phyloP scores from a whole-genome alignment of 2,888 invertebrate genomes.

The Bursaphelenchus okinawaensis region DNA sequence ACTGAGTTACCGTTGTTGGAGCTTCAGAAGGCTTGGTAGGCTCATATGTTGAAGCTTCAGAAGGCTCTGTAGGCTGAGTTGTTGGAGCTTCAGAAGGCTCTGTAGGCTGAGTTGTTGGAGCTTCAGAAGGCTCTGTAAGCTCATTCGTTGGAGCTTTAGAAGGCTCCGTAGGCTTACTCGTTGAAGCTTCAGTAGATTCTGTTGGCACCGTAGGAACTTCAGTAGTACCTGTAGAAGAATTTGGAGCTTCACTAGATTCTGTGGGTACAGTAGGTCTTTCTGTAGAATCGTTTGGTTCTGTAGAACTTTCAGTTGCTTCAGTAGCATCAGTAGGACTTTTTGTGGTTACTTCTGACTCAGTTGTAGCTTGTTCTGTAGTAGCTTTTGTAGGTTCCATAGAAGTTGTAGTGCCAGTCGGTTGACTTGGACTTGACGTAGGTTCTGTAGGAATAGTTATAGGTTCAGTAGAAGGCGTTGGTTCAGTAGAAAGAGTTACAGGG shows the following conservation, averaged over 20 bases:
- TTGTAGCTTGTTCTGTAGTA: background rate
- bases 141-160: background rate
- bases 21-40: background rate
- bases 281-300: no score
- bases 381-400: background rate
- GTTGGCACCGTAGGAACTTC: background rate
- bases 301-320: background rate
- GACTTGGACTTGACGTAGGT: no score
- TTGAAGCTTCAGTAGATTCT: background rate
- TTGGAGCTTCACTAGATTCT: background rate
- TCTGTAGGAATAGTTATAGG: background rate
- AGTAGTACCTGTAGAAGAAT: background rate
- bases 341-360: no score
- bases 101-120: no score
- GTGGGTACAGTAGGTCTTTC: no score
- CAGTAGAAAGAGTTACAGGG: background rate
- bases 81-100: background rate
- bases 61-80: background rate
- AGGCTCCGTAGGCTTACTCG: background rate
- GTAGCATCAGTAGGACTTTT: no score
- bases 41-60: background rate
- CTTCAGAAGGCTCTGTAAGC: background rate
- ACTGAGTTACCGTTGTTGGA: background rate
- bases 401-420: background rate
- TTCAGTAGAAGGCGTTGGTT: background rate